Evolutionary conservation across 2,888 invertebrate species (phyloP).

Genomic region (Cephus pygmeus): DNA sequence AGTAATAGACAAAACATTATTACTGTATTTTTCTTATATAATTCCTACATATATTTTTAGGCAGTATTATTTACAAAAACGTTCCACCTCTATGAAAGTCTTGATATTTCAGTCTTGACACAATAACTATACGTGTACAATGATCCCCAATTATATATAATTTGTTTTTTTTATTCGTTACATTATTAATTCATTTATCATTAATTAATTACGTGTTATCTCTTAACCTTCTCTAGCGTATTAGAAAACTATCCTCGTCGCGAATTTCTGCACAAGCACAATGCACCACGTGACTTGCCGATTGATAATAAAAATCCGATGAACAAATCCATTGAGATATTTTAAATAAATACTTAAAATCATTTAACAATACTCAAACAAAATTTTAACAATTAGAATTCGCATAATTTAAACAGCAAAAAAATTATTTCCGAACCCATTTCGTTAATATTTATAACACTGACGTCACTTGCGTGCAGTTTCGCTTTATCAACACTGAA

Average conservation of each 20-base stretch:
- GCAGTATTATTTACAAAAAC: constrained; percentile 61
- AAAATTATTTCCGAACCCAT: background rate
- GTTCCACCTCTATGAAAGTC: constrained; percentile 56
- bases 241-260: background rate
- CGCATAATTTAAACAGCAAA: background rate
- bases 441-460: background rate
- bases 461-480: too few species aligned
- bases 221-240: background rate
- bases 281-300: background rate
- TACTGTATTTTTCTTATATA: constrained; percentile 37
- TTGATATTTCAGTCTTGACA: constrained; percentile 61
- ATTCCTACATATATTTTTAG: constrained; percentile 53
- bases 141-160: constrained; percentile 28
- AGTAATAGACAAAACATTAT: background rate
- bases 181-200: constrained; percentile 5
- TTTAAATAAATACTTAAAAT: background rate
- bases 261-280: background rate
- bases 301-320: background rate
- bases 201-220: constrained; percentile 27
- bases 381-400: background rate
- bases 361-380: background rate
- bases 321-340: background rate
- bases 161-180: background rate
- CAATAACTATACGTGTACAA: constrained; percentile 49
- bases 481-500: background rate